These are phyloP conservation scores for Pyrrhosoma nymphula DNA, from an alignment of 2,888 invertebrate genomes.

Conservation along the genomic window DNA sequence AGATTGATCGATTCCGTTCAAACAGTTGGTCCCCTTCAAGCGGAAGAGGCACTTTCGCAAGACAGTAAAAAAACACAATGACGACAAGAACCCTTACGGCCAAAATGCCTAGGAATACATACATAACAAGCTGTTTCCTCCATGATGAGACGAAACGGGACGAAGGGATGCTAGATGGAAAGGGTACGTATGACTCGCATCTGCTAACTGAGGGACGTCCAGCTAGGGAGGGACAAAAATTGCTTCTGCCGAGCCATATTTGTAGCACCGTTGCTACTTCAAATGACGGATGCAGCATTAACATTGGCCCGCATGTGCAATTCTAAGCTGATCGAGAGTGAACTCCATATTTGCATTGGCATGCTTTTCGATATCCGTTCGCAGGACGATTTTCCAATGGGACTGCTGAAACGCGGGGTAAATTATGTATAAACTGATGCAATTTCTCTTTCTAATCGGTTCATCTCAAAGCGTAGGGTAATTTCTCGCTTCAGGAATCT, in stretches of 20 bases:
- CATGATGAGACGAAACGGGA: background rate
- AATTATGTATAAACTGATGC: background rate
- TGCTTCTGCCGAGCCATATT: background rate
- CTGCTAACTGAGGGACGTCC: background rate
- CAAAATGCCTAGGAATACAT: background rate
- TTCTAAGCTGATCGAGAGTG: background rate
- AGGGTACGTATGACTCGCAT: background rate
- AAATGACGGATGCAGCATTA: too few species aligned
- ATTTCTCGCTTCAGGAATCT: background rate
- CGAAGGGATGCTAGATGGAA: background rate
- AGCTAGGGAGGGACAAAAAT: background rate
- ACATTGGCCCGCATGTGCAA: too few species aligned
- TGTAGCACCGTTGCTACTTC: background rate
- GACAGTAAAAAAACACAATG: background rate
- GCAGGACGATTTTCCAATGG: background rate
- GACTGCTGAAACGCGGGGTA: background rate
- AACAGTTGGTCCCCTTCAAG: background rate
- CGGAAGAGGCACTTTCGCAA: background rate
- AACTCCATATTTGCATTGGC: background rate
- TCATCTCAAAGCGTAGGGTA: background rate
- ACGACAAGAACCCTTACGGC: background rate
- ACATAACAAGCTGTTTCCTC: background rate
- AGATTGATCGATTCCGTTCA: background rate
- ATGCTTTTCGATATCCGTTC: background rate
- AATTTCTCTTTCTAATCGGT: background rate